phyloP scores from a whole-genome alignment of 2,797 vertebrate genomes.

The Australoheros facetus region DNA sequence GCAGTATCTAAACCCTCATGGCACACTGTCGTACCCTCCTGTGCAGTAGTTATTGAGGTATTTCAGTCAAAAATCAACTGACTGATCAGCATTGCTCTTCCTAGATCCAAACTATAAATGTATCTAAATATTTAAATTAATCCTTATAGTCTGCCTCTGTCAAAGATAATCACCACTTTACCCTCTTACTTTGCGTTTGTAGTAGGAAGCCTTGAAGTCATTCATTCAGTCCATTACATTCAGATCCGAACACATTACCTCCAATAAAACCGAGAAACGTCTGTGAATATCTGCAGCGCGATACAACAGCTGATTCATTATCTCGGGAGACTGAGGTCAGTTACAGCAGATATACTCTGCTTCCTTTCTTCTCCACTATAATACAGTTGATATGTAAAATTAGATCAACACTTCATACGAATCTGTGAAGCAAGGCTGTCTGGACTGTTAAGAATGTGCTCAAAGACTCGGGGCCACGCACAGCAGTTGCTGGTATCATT shows the following conservation, averaged over 20 bases:
- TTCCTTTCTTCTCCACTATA: background rate
- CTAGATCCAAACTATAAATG: background rate
- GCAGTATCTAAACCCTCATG: no score
- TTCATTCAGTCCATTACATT: background rate
- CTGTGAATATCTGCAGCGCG: background rate
- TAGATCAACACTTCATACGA: slow-evolving; percentile 1
- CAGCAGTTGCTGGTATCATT: background rate
- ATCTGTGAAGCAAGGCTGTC: background rate
- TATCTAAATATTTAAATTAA: background rate
- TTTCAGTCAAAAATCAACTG: no score
- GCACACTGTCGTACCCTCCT: no score
- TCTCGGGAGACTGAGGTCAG: background rate
- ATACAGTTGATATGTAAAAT: background rate
- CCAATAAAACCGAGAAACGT: background rate
- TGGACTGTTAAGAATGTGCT: background rate
- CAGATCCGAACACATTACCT: background rate
- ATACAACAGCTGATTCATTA: background rate
- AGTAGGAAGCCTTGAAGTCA: background rate
- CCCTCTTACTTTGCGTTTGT: background rate
- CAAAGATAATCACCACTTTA: background rate
- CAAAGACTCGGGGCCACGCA: background rate
- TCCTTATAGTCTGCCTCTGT: background rate
- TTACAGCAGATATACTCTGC: background rate
- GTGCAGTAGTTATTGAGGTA: no score
- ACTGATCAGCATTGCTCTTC: background rate